phyloP scores from a whole-genome alignment of 2,888 invertebrate species.

The Diarsia mendica region DNA sequence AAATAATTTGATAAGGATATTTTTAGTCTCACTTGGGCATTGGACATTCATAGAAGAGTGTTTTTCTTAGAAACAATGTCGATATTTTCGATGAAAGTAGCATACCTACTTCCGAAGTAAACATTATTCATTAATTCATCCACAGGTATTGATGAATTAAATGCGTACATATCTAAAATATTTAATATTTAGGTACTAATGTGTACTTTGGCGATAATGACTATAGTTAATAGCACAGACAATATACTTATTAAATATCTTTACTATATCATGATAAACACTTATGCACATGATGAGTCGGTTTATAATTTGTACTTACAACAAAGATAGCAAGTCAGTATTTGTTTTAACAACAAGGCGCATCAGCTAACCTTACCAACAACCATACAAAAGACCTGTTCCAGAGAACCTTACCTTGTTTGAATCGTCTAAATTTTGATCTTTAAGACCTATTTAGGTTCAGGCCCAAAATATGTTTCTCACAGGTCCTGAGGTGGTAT shows the following conservation, averaged over 20 bases:
- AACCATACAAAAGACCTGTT: not conserved
- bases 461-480: not conserved
- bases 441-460: not conserved
- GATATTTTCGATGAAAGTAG: too few species aligned
- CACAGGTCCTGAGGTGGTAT: not conserved
- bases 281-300: not conserved
- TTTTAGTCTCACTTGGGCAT: slow-evolving; percentile 40
- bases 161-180: not conserved
- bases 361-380: not conserved
- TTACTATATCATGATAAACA: slow-evolving; percentile 10
- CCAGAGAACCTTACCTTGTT: not conserved
- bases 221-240: slow-evolving; percentile 7
- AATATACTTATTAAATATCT: slow-evolving; percentile 4
- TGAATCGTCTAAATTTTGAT: not conserved
- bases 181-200: not conserved
- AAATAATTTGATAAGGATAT: slow-evolving; percentile 54
- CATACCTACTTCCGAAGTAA: not conserved
- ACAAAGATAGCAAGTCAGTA: not conserved
- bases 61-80: not conserved
- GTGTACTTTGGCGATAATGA: not conserved
- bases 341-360: not conserved
- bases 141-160: not conserved
- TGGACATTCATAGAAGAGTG: slow-evolving; percentile 12
- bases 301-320: not conserved
- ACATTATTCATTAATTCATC: not conserved